Percentiles rank a stretch among this genome's conserved stretches.
Conservation (phyloP, 2,113 vertebrate species). For the Boleophthalmus pectinirostris region DNA sequence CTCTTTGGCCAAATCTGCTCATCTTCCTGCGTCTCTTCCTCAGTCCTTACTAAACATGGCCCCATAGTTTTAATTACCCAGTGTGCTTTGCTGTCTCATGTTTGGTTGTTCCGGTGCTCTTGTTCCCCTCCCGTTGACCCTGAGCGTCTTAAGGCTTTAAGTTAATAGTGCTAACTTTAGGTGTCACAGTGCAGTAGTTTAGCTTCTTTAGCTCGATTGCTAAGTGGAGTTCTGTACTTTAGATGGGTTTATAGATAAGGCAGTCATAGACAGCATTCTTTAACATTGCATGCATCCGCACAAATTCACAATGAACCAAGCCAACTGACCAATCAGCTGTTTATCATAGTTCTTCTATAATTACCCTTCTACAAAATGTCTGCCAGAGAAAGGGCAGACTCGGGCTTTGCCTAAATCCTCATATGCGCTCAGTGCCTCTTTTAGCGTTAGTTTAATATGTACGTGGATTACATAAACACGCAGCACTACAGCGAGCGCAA, state of each 20-base stretch:
- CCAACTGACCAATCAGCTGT: conserved; percentile 60
- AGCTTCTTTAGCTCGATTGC: not conserved
- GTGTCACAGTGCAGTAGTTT: conserved; percentile 40
- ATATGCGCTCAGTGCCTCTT: not conserved
- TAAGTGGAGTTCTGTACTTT: conserved; percentile 20
- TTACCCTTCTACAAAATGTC: conserved; percentile 65
- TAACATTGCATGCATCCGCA: conserved; percentile 69
- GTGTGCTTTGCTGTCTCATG: conserved; percentile 44
- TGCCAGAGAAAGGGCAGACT: conserved; percentile 35
- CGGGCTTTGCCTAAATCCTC: conserved; percentile 52
- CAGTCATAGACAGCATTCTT: conserved; percentile 50
- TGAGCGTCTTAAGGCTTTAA: conserved; percentile 42
- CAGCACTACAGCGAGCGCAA: conserved; percentile 32
- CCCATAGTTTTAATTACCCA: conserved; percentile 40
- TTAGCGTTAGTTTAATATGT: conserved; percentile 11
- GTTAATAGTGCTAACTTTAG: conserved; percentile 30
- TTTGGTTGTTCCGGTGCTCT: conserved; percentile 23
- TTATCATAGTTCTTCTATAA: conserved; percentile 63
- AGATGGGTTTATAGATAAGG: conserved; percentile 17
- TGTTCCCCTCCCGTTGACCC: conserved; percentile 39
- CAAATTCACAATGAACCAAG: conserved; percentile 70
- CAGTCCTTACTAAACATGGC: conserved; percentile 37
- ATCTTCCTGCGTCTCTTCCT: conserved; percentile 38
- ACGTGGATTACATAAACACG: conserved; percentile 39
- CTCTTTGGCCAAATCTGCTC: conserved; percentile 34